Base-by-base conservation (phyloP, 2,113 vertebrate genomes). In the Tachysurus vachellii region DNA sequence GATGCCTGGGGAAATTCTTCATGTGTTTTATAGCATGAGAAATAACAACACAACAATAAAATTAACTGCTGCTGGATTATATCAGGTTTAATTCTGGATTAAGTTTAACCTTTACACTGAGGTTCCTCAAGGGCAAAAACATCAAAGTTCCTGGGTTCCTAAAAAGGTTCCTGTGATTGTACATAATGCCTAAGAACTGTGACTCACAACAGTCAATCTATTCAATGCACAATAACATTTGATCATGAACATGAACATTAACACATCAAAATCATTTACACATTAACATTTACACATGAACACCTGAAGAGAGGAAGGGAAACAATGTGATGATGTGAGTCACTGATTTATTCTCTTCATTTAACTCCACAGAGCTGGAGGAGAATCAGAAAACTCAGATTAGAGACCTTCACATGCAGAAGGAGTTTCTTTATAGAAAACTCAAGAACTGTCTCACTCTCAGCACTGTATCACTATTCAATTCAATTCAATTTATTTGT, bases 11-110 rank as follows among this genome's bases (percentile, higher is more conserved):
- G 76, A 77, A 84, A 64, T 88, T 88, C 76, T 87, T 73, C 86
- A 84, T 85, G 42, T 80, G 85, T 91, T 90, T 70, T 85, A 77
- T 88, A 92, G 90, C 71, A 79, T 85, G 76, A 84, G 90, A 70
- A 82, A 54, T 83, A 80, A 85, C 80, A 87, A 31, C 23, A 23
- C 82, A 4, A 14, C 42, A 85, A 87, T 73, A 89, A 76, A 87
- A 88, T 50, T 86, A 53, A 68, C n/a, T 79, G 36, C 21, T 76
- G 42, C 71, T 47, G 42, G 23, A 17, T 50, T 50, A 50, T 50
- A 50, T 50, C 47, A 50, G 47, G 47, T 3, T 50, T 50, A 50
- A 50, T 2, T 50, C 47, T 8, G 61, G 61, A 26, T 26, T 62
- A 7, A 75, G 71, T 26, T n/a, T n/a, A n/a, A n/a, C 70, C 6